Evolutionary conservation across 53 echinoderm and acorn worm genomes (phyloP), one percentile per base, ranked within the genome.

Genomic region (Stichopus horrens): DNA sequence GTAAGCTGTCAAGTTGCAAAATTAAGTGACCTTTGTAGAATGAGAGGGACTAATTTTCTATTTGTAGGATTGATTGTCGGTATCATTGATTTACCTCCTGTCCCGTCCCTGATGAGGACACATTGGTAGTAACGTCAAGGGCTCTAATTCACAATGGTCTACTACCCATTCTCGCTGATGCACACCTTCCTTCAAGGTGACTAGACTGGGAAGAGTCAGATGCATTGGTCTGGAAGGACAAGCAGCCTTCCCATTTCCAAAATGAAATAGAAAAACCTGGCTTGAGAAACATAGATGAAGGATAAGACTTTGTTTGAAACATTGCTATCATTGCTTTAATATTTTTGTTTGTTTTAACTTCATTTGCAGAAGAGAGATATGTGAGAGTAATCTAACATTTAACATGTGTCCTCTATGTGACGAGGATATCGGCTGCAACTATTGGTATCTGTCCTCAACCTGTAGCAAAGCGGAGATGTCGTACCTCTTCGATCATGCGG

Each of bases 381-480:
- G 98, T 23, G 80, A 90, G 10, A 91, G 90, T 87, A 90, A 86
- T 1, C 86, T 71, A 4, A 91, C 93, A 4, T 98, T 90, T 88
- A 74, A 78, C 37, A 98, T 98, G 98, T 98, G 98, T 83, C 98
- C 98, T 5, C 88, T 90, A 71, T 98, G 98, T 89, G 95, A 94
- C 73, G 85, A 89, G 22, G 74, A 83, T 5, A 94, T 98, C 68
- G 98, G 98, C 51, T 98, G 98, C 77, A 71, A 89, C 5, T 92
- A 91, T 75, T 98, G 96, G 95, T 96, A 91, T 65, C 88, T 98
- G n/a, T 96, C 95, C 37, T 86, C 88, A 51, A 98, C 94, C 7
- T 98, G 98, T 76, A 76, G 89, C 18, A 90, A 93, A 58, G 94
- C 98, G 53, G 56, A 94, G 94, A 92, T 99, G 59, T 92, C 96